A percentile compares a stretch with the other conserved stretches of the same genome.
These are phyloP conservation scores for Drosophila murphyi DNA, from an alignment of 1,140 invertebrate species.

Conservation along the genomic window DNA sequence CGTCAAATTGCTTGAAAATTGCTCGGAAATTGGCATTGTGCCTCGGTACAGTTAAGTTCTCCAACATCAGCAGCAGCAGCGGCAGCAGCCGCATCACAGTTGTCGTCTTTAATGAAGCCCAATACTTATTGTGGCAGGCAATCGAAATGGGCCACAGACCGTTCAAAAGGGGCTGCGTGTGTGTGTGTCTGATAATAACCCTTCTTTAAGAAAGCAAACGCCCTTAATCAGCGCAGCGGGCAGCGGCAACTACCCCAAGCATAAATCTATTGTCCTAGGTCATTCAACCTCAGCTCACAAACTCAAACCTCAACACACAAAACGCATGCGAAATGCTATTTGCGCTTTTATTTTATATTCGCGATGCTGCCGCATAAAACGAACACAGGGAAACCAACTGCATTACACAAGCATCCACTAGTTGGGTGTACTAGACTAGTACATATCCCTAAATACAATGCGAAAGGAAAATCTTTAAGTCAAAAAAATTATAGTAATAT, in stretches of 20 bases:
- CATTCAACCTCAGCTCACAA: constrained; percentile 68
- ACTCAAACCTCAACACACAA: constrained; percentile 57
- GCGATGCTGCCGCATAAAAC: constrained; percentile 68
- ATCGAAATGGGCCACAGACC: constrained; percentile 56
- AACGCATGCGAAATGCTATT: constrained; percentile 73
- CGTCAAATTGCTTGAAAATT: constrained; percentile 74
- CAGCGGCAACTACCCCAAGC: constrained; percentile 76
- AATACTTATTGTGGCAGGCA: constrained; percentile 26
- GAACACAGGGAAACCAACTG: constrained; percentile 48
- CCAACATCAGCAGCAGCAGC: background rate
- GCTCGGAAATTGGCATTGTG: constrained; percentile 64
- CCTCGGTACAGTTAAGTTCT: constrained; percentile 45
- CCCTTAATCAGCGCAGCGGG: constrained; percentile 81
- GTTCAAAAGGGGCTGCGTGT: constrained; percentile 19
- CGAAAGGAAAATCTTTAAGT: too few species aligned
- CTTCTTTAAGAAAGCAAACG: constrained; percentile 75
- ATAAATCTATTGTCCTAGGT: constrained; percentile 82
- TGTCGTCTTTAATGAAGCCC: constrained; percentile 55
- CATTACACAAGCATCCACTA: constrained; percentile 32
- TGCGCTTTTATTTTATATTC: constrained; percentile 74
- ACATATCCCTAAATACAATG: background rate
- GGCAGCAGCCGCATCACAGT: background rate
- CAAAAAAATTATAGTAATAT: too few species aligned
- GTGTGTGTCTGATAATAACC: constrained; percentile 49
- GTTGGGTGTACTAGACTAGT: background rate